Evolutionary conservation across 2,113 vertebrate species (phyloP).

Genomic region (Corythaixoides concolor): DNA sequence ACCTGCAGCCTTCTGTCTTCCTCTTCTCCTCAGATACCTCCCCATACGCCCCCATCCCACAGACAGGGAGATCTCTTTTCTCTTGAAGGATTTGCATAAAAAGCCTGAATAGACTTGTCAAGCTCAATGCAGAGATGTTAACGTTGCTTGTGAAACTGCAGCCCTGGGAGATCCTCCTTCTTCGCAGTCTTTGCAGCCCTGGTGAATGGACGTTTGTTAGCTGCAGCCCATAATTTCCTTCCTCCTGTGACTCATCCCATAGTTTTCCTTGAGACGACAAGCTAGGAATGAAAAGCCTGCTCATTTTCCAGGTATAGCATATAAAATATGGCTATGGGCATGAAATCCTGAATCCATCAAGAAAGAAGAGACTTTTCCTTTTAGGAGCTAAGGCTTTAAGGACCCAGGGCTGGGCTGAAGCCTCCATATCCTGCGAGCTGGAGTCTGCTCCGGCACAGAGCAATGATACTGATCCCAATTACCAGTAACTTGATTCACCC

Average conservation of each 20-base stretch:
- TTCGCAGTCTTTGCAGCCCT: background rate
- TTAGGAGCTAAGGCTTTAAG: background rate
- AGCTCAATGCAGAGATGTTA: conserved; percentile 22
- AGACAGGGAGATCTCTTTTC: background rate
- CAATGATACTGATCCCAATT: background rate
- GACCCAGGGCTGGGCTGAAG: background rate
- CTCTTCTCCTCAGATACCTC: background rate
- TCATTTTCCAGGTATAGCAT: conserved; percentile 29
- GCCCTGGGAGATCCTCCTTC: background rate
- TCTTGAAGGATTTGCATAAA: background rate
- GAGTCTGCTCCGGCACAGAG: background rate
- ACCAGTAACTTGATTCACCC: conserved; percentile 15
- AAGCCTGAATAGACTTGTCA: conserved; percentile 3
- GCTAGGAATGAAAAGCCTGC: conserved; percentile 35
- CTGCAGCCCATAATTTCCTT: conserved; percentile 27
- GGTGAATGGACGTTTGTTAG: conserved; percentile 54
- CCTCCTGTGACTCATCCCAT: conserved; percentile 8
- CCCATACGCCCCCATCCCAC: background rate
- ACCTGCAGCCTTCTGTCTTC: background rate
- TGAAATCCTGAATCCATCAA: conserved; percentile 39
- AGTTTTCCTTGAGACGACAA: conserved; percentile 64
- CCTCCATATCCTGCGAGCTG: background rate
- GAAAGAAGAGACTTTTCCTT: conserved; percentile 29
- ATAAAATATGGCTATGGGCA: conserved; percentile 42
- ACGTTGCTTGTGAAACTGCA: conserved; percentile 45